Evolutionary conservation across 1,140 invertebrate genomes (phyloP).

Genomic region (Microplitis mediator): DNA sequence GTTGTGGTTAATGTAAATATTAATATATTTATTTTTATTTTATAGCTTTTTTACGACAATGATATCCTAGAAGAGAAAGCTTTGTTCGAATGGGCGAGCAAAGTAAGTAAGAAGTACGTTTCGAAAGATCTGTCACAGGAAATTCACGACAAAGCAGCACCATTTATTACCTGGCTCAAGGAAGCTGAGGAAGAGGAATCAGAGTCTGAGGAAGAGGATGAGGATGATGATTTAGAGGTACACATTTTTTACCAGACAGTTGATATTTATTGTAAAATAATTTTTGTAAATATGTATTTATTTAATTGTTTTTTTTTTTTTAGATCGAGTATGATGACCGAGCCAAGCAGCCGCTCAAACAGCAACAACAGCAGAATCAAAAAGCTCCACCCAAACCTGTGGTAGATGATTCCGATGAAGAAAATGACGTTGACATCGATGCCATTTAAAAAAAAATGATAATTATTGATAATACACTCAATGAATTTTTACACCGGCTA

Average conservation of each 20-base stretch:
- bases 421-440: constrained; percentile 88
- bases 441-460: constrained; percentile 77
- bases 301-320: constrained; percentile 33
- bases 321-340: constrained; percentile 89
- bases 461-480: not conserved
- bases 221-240: constrained; percentile 69
- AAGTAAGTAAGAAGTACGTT: constrained; percentile 93
- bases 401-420: constrained; percentile 72
- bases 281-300: not conserved
- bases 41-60: constrained; percentile 87
- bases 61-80: constrained; percentile 95
- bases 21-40: constrained; percentile 29
- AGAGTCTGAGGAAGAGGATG: constrained; percentile 70
- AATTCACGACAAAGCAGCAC: constrained; percentile 89
- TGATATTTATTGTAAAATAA: constrained; percentile 6
- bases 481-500: constrained; percentile 15
- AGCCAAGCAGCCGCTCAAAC: constrained; percentile 76
- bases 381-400: constrained; percentile 58
- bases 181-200: constrained; percentile 94
- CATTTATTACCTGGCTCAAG: constrained; percentile 95
- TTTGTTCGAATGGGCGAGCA: constrained; percentile 92
- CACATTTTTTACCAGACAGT: not conserved
- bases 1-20: no score
- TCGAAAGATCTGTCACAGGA: constrained; percentile 88
- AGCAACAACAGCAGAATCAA: constrained; percentile 65